Base-by-base conservation (phyloP, 2,888 invertebrate species). In the Ochropleura leucogaster region DNA sequence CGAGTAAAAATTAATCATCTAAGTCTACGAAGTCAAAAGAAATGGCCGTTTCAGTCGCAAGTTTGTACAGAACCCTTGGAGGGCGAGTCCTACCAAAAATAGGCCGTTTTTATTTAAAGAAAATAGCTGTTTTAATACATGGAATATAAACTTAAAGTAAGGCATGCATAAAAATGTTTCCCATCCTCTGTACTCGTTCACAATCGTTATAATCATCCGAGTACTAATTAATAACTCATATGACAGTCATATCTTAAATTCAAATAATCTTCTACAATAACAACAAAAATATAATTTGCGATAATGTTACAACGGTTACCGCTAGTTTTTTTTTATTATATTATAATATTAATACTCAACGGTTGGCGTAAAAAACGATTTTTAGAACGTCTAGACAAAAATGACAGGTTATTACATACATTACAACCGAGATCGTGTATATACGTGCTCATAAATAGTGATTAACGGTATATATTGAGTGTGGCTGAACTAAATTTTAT, bases 341-440 rank as follows among this genome's bases (percentile, higher is more conserved):
- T 20, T 63, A 69, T 64, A 72, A 67, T 69, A 68, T 83, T 72
- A 75, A 67, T 67, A 71, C 75, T 14, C 12, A 46, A 69, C 46
- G 57, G 49, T 79, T 79, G 66, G 42, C 53, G 66, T 80, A 77
- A 72, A 83, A 80, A 83, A 73, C 40, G 20, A 60, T 69, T 80
- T 83, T 84, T 68, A 84, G 68, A 80, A 16, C 46, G 80, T 84
- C 82, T 84, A 82, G 84, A 84, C 80, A 16, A 64, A 82, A 84
- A 77, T 80, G 81, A 74, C 81, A 77, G 80, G 80, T 64, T 80
- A 76, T 82, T 82, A 77, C 42, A 51, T 57, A 71, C 55, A 73
- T 71, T 80, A 77, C 55, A 76, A 68, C 72, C 72, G 73, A 60
- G 72, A 71, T 71, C 53, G 44, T 73, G 57, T 20, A 40, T 30